phyloP scores from a whole-genome alignment of 2,113 vertebrate species.

The Amphiprion percula region DNA sequence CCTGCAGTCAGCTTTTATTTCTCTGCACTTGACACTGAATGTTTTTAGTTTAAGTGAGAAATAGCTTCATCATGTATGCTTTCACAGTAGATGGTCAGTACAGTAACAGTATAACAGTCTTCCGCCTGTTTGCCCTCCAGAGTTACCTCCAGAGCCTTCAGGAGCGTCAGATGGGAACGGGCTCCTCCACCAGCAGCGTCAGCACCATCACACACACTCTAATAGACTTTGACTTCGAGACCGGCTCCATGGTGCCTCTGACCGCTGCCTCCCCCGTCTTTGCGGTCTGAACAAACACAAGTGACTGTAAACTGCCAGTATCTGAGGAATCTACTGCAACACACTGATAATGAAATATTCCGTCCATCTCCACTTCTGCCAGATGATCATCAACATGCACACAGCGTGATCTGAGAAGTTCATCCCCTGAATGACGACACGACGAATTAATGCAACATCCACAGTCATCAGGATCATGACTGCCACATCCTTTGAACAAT shows the following conservation, averaged over 20 bases:
- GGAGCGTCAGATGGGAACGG: conserved; percentile 85
- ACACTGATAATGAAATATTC: neutral
- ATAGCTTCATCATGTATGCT: neutral
- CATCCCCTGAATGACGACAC: conserved; percentile 23
- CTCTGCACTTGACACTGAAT: neutral
- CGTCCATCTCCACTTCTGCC: neutral
- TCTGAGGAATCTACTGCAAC: neutral
- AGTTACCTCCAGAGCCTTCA: conserved; percentile 89
- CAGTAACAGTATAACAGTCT: neutral
- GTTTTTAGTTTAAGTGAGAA: neutral
- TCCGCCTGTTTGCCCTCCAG: conserved; percentile 68
- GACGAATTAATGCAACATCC: neutral
- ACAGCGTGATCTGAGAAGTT: conserved; percentile 3
- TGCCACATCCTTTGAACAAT: neutral
- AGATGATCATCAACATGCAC: conserved; percentile 17
- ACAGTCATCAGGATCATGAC: neutral
- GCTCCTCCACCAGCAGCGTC: conserved; percentile 83
- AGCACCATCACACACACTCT: conserved; percentile 81
- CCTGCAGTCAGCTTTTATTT: conserved; percentile 7
- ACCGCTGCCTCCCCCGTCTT: conserved; percentile 77
- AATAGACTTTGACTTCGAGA: conserved; percentile 89
- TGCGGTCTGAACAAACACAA: conserved; percentile 71
- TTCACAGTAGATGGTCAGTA: neutral
- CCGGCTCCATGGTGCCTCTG: conserved; percentile 87
- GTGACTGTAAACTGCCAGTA: neutral